Base-by-base conservation (phyloP, 2,113 vertebrate genomes). In the Poicephalus gulielmi region DNA sequence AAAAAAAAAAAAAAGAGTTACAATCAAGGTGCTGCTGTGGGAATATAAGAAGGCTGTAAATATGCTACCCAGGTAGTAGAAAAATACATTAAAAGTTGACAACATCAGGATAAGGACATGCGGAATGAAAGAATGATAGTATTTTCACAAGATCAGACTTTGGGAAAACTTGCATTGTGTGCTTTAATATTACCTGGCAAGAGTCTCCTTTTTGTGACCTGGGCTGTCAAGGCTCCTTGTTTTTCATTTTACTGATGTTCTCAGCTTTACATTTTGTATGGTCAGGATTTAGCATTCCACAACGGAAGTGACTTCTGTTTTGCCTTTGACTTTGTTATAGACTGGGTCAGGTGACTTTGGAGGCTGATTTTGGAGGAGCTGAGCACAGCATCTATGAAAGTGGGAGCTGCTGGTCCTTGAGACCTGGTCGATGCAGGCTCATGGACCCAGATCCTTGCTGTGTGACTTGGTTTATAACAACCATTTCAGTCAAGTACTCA, bases 361-460 rank as follows among this genome's bases (percentile, higher is more conserved):
- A 62, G 53, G 20, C 13, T 53, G 64, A 75, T 64, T 83, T 69
- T 74, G 76, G 64, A 85, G 53, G 69, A 63, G 70, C 53, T 90
- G 84, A 88, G 30, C n/a, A 46, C 25, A 73, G 82, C 70, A 64
- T 68, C 35, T 85, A 0, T 53, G 47, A 64, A 30, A 11, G 25
- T 31, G 46, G n/a, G 22, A 88, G 35, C 49, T 92, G n/a, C 37
- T 78, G 43, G 39, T 92, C 60, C 35, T 78, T 0, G 4, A 31
- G 25, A 70, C 23, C 4, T n/a, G 46, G 25, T 63, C 0, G 0
- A 0, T 11, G 7, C 47, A 82, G 74, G 9, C 39, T 64, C 33
- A 63, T 28, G 33, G 70, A 57, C 35, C 46, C 31, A 33, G 63
- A 25, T 53, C 50, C 30, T 55, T 80, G 47, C 23, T 81, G 28